Evolutionary conservation across 2,113 vertebrate genomes (phyloP).

Genomic region (Protobothrops mucrosquamatus): DNA sequence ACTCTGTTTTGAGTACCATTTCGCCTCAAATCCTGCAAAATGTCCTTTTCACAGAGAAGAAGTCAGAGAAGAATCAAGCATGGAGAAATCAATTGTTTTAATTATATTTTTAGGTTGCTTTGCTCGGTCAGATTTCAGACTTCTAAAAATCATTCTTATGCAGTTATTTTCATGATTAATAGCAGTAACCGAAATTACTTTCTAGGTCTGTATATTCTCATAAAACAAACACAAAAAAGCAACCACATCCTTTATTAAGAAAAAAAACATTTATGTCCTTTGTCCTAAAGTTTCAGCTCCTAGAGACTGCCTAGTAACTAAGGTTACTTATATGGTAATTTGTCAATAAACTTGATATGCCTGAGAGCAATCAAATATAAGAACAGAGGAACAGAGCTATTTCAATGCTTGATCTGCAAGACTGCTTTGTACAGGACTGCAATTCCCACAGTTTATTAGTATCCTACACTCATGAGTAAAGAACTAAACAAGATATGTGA

Average conservation of each 20-base stretch:
- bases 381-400: not conserved
- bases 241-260: not conserved
- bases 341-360: not conserved
- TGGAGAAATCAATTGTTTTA: not conserved
- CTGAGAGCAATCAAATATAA: not conserved
- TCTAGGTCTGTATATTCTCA: not conserved
- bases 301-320: not conserved
- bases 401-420: not conserved
- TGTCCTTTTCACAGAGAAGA: not conserved
- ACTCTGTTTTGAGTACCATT: not conserved
- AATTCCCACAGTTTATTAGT: not conserved
- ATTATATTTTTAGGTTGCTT: not conserved
- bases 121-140: not conserved
- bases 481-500: not conserved
- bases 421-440: not conserved
- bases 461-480: not conserved
- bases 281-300: not conserved
- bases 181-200: not conserved
- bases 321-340: slow-evolving; percentile 1
- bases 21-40: not conserved
- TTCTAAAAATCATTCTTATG: not conserved
- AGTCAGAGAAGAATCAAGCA: not conserved
- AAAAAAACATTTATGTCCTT: not conserved
- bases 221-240: not conserved
- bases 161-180: slow-evolving; percentile 1